Conservation (phyloP, 2,113 vertebrate species). For the Gambusia holbrooki region DNA sequence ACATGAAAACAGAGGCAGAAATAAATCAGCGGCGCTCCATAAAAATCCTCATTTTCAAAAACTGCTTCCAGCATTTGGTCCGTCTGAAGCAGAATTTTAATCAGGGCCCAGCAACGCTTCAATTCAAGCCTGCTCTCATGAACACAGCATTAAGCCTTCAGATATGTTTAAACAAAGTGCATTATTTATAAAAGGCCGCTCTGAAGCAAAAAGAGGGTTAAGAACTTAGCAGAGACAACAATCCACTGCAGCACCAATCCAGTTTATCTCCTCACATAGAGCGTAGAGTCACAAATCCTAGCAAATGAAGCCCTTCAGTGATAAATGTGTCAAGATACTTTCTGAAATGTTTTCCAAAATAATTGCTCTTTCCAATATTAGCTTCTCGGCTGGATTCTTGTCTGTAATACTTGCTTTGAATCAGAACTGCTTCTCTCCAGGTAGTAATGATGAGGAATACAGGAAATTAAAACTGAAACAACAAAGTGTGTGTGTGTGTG, state of each 20-base stretch:
- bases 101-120: conserved; percentile 45
- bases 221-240: conserved; percentile 37
- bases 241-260: conserved; percentile 11
- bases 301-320: conserved; percentile 28
- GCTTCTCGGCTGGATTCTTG: conserved; percentile 29
- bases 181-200: conserved; percentile 71
- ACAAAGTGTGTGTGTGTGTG: conserved; percentile 22
- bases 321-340: conserved; percentile 11
- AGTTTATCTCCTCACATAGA: conserved; percentile 24
- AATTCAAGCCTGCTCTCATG: conserved; percentile 51
- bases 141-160: conserved; percentile 45
- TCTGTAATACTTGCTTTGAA: conserved; percentile 35
- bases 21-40: conserved; percentile 44
- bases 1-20: conserved; percentile 22
- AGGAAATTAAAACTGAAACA: conserved; percentile 14
- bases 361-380: conserved; percentile 48
- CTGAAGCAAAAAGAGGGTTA: conserved; percentile 27
- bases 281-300: conserved; percentile 20
- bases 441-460: conserved; percentile 33
- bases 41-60: conserved; percentile 54
- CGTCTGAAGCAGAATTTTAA: conserved; percentile 67
- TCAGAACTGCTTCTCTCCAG: conserved; percentile 30
- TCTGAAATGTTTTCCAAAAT: conserved; percentile 26
- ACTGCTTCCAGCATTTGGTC: conserved; percentile 51
- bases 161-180: conserved; percentile 67